phyloP scores from a whole-genome alignment of 2,113 vertebrate species.

The Platycercus adscitus region DNA sequence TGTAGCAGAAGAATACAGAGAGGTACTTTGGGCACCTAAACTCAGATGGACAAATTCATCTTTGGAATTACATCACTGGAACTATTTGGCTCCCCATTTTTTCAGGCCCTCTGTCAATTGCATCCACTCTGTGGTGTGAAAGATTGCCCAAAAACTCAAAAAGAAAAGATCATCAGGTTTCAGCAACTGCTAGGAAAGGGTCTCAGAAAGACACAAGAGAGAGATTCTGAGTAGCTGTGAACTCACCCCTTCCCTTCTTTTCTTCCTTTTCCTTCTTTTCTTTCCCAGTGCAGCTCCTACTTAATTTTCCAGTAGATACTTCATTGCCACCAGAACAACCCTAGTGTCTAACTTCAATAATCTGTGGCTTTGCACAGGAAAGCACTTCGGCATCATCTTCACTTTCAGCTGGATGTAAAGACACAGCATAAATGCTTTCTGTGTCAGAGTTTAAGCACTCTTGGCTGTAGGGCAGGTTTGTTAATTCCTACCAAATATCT shows the following conservation, averaged over 20 bases:
- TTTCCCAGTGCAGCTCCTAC: neutral
- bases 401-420: neutral
- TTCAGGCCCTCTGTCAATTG: neutral
- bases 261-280: neutral
- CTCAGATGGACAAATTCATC: rapidly evolving
- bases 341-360: neutral
- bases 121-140: neutral
- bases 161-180: rapidly evolving
- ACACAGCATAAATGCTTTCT: neutral
- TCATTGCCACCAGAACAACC: neutral
- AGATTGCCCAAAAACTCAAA: neutral
- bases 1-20: neutral
- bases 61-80: neutral
- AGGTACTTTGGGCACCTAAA: neutral
- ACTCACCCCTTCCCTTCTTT: neutral
- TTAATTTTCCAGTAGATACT: neutral
- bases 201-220: neutral
- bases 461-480: rapidly evolving
- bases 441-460: neutral
- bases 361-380: neutral
- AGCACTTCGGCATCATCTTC: neutral
- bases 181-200: neutral
- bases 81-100: neutral
- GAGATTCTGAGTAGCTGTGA: neutral
- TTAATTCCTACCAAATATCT: neutral